These are phyloP conservation scores for Pissodes strobi DNA, from an alignment of 1,140 invertebrate genomes.

Conservation along the genomic window DNA sequence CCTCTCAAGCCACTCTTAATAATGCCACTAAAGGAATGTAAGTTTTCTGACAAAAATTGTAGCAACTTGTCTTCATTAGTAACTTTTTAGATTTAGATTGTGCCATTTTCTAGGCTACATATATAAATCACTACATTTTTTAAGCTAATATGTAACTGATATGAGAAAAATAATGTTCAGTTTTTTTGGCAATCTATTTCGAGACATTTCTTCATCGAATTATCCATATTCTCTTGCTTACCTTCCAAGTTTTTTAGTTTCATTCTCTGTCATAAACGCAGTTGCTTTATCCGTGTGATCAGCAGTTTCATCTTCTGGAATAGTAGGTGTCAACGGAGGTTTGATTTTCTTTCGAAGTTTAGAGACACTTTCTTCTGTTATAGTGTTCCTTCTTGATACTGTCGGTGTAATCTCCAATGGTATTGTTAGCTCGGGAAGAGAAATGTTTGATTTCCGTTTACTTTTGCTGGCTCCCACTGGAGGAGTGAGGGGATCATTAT, in stretches of 20 bases:
- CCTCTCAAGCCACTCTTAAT: no score
- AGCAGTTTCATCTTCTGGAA: constrained; percentile 3
- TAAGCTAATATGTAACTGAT: no score
- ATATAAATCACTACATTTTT: no score
- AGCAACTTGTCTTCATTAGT: no score
- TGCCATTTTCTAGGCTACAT: no score
- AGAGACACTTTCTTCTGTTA: constrained; percentile 4
- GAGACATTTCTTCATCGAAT: neutral
- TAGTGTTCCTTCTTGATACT: neutral
- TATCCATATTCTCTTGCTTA: neutral
- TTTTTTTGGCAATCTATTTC: neutral
- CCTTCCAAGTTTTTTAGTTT: constrained; percentile 7
- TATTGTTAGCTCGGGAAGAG: neutral
- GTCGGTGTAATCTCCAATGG: neutral
- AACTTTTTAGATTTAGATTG: no score
- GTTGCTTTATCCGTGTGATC: neutral
- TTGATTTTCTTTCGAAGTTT: constrained; percentile 6
- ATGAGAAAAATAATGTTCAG: no score
- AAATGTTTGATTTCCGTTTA: constrained; percentile 6
- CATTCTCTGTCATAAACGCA: constrained; percentile 5
- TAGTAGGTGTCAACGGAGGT: constrained; percentile 8
- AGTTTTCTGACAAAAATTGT: no score
- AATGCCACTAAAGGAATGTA: no score
- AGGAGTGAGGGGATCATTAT: no score
- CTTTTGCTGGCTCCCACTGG: constrained; percentile 1